Evolutionary conservation across 1,140 invertebrate genomes (phyloP).

Genomic region (Sycobia sp.): DNA sequence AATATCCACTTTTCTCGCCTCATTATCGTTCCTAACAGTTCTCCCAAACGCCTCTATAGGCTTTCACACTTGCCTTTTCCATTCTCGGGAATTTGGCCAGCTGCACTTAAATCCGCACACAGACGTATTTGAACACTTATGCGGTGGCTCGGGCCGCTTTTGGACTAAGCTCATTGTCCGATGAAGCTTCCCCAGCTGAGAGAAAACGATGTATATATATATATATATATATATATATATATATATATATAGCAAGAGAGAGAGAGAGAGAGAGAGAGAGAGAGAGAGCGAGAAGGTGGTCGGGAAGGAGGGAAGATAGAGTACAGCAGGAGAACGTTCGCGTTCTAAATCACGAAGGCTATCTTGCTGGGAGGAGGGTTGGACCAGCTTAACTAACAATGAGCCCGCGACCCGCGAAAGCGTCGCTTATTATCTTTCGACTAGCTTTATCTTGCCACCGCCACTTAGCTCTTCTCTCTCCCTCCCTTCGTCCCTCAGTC

Average conservation of each 20-base stretch:
- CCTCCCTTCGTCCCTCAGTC: background rate
- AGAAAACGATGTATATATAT: too few species aligned
- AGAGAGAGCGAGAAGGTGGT: too few species aligned
- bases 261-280: too few species aligned
- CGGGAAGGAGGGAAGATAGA: background rate
- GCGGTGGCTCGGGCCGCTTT: background rate
- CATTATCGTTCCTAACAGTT: too few species aligned
- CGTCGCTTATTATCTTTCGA: constrained; percentile 43
- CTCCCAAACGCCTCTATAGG: background rate
- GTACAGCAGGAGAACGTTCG: background rate
- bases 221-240: too few species aligned
- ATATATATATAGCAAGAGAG: too few species aligned
- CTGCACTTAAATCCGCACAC: background rate
- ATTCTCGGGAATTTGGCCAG: background rate
- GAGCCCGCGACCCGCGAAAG: constrained; percentile 38
- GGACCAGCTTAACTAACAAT: constrained; percentile 43
- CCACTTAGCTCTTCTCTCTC: constrained; percentile 11
- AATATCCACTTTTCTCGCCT: too few species aligned
- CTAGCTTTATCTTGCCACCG: constrained; percentile 39
- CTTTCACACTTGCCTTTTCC: background rate
- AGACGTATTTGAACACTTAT: background rate
- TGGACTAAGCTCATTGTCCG: constrained; percentile 30
- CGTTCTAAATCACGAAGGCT: constrained; percentile 45
- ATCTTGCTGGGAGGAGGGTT: too few species aligned
- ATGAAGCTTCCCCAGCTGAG: constrained; percentile 6